Conservation (phyloP, 2,888 invertebrate species). For the Trissoscelio sp. region DNA sequence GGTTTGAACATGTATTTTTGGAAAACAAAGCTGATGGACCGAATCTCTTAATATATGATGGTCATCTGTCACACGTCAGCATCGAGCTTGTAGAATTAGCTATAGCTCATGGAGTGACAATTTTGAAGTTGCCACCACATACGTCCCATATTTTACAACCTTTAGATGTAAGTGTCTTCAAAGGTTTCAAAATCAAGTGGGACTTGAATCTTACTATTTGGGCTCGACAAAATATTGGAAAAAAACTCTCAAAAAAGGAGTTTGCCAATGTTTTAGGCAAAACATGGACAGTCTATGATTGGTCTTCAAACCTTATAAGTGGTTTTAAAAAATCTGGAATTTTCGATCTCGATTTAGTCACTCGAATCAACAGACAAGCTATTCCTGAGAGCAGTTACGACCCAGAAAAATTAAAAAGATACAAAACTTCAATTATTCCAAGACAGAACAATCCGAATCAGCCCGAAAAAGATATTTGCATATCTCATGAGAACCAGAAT, state of each 20-base stretch:
- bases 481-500: too few relatives aligned
- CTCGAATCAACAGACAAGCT: background rate
- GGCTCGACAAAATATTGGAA: slow-evolving; percentile 34
- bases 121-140: background rate
- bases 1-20: slow-evolving; percentile 6
- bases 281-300: slow-evolving; percentile 22
- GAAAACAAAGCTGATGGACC: slow-evolving; percentile 1
- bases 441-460: too few relatives aligned
- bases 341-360: background rate
- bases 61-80: background rate
- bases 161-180: background rate
- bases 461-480: too few relatives aligned
- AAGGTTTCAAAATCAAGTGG: background rate
- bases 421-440: slow-evolving; percentile 1
- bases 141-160: background rate
- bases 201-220: background rate
- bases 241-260: slow-evolving; percentile 1
- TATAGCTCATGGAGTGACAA: too few relatives aligned
- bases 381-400: background rate
- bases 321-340: slow-evolving; percentile 22
- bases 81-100: background rate
- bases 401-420: slow-evolving; percentile 11
- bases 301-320: background rate
- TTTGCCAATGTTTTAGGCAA: slow-evolving; percentile 22
- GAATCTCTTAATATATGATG: background rate